These are phyloP conservation scores for Cryptocephalus primarius DNA, from an alignment of 2,888 invertebrate genomes.

Conservation along the genomic window DNA sequence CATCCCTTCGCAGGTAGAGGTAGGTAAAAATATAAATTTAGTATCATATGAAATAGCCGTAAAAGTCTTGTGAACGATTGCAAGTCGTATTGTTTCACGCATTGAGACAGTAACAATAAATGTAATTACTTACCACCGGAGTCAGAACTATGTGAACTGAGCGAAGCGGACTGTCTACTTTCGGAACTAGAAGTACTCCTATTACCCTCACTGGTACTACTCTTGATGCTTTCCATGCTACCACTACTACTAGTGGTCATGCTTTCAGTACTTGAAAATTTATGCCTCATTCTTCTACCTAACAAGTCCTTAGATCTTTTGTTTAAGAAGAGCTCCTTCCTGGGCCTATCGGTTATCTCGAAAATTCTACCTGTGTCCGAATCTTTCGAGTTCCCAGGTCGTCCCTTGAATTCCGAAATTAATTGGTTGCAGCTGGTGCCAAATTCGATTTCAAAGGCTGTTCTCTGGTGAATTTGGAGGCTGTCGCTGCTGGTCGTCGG, in stretches of 20 bases:
- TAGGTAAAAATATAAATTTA: no score
- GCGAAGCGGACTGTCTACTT: conserved; percentile 70
- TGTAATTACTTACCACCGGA: conserved; percentile 47
- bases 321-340: conserved; percentile 33
- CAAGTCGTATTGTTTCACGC: no score
- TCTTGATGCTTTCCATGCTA: conserved; percentile 77
- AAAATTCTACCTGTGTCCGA: conserved; percentile 45
- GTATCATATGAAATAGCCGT: no score
- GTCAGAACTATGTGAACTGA: conserved; percentile 80
- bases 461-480: conserved; percentile 24
- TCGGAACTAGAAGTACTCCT: conserved; percentile 77
- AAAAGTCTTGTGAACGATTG: no score
- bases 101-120: no score
- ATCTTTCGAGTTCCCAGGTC: conserved; percentile 42
- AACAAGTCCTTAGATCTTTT: conserved; percentile 26
- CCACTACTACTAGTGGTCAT: conserved; percentile 82
- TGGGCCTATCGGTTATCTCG: conserved; percentile 60
- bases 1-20: no score
- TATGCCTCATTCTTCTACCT: conserved; percentile 49
- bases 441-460: conserved; percentile 31
- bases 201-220: conserved; percentile 80
- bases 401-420: conserved; percentile 49
- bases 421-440: conserved; percentile 22
- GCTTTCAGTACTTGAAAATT: conserved; percentile 73
- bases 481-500: conserved; percentile 51